Evolutionary conservation across 2,888 invertebrate genomes (phyloP).

Genomic region (Philhelius pedissequus): DNA sequence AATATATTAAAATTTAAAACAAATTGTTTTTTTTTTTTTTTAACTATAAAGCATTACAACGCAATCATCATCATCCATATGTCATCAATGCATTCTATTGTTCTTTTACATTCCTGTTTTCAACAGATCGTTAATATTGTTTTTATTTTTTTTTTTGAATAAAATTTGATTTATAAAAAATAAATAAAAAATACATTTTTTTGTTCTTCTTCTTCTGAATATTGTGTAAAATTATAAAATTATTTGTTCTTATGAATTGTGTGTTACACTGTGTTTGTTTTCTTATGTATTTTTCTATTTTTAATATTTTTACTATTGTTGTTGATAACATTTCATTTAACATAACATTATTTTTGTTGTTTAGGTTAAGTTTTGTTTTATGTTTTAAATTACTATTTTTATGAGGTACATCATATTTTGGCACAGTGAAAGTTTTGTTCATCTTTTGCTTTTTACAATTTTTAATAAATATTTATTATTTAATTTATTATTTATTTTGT

Average conservation of each 20-base stretch:
- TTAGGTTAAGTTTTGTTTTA: constrained; percentile 2
- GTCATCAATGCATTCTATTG: constrained; percentile 42
- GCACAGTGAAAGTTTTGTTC: constrained; percentile 86
- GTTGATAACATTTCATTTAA: constrained; percentile 26
- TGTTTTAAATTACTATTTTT: constrained; percentile 73
- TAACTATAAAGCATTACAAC: constrained; percentile 37
- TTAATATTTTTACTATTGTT: constrained; percentile 57
- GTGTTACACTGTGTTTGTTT: constrained; percentile 64
- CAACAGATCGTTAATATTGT: not conserved
- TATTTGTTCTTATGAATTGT: constrained; percentile 27
- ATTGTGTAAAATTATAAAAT: constrained; percentile 38
- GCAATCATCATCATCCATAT: constrained; percentile 42
- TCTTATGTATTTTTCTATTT: constrained; percentile 47
- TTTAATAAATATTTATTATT: constrained; percentile 30
- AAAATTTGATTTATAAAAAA: constrained; percentile 50
- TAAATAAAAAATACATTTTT: constrained; percentile 49
- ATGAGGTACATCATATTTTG: constrained; percentile 90
- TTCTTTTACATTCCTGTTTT: not conserved
- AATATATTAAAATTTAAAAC: constrained; percentile 20
- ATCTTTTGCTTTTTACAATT: constrained; percentile 78
- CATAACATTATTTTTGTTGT: constrained; percentile 45
- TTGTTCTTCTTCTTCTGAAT: not conserved
- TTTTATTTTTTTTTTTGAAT: constrained; percentile 23
- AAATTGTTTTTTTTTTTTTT: not conserved
- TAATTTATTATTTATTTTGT: constrained; percentile 44